Evolutionary conservation across 2,888 invertebrate genomes (phyloP), one percentile per base, ranked within the genome.

Genomic region (Notocelia uddmanniana): DNA sequence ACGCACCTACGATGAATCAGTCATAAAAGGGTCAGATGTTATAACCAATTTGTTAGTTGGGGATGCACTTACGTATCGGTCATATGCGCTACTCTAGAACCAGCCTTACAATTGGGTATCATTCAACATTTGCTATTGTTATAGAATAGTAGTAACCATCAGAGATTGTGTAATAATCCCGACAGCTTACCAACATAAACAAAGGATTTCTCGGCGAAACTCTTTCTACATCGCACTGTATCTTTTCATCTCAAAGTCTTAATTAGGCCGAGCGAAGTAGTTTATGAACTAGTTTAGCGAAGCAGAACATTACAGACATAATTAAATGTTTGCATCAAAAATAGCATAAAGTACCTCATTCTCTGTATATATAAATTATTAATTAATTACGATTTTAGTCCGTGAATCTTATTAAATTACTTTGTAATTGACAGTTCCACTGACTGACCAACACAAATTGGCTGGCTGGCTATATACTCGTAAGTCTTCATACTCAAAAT

Each of bases 181-280:
- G 2, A n/a, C 1, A 60, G 45, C 11, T 41, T 15, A 41, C 41
- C 8, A 60, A 50, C 48, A 1, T 6, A 52, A 63, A 64, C 63
- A 64, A 64, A 64, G 34, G 52, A 19, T 57, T 31, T 19, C 21
- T 21, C n/a, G 26, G 15, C 13, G 26, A 48, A 48, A 26, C 31
- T 64, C 15, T 37, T 21, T 21, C 37, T n/a, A 45, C 31, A 10
- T 0, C 63, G 52, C 52, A 52, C 63, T 52, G 34, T 64, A 52
- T 64, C 52, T 37, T 9, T 34, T 11, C 52, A 52, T 64, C 34
- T 34, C 52, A 0, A 15, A 37, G 34, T 52, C 34, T 52, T 64
- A 15, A 52, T 63, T 63, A 64, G n/a, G 63, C 19, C 52, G 9
- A n/a, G 34, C 34, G 52, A 26, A 54, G 18, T 50, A 13, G 31